Evolutionary conservation across 64 coral and sea anemone species (phyloP), one percentile per base, ranked within the genome.

Genomic region (Platygyra sinensis): DNA sequence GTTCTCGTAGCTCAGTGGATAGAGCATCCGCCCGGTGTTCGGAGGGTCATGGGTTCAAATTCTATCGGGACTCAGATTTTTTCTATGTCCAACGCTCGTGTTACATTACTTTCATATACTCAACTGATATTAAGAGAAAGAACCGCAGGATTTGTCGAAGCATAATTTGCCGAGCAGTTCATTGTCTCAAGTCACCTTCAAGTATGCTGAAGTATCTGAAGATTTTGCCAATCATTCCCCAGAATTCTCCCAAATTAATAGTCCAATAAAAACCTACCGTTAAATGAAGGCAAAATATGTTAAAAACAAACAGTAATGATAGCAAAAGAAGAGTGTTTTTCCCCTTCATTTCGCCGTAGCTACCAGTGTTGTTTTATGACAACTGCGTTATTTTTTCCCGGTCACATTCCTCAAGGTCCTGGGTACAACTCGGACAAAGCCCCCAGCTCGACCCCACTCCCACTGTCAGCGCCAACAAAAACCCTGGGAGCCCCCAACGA

Each of bases 281-380:
- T 28, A 71, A 71, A 85, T 85, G 81, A 71, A 85, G 81, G 27
- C 39, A 85, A 69, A 27, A 85, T n/a, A 46, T 67, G 18, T 85
- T 30, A 13, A 69, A 85, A 6, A 85, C 16, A 28, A 85, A 50
- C 32, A 85, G 62, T 7, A 71, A 0, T 27, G 24, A 36, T 1
- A 71, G 1, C 4, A 85, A 67, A 52, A 46, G 18, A 38, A 85
- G 32, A 10, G 20, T 9, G 14, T 49, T 85, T 71, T 71, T 5
- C 4, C 61, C 17, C 62, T 22, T 42, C 81, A 85, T 85, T 71
- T 61, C 22, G 2, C 52, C 17, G 60, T 65, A 38, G 15, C 15
- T 33, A 31, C 33, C 15, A 30, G 33, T 57, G 60, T 30, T 71
- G 81, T 85, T 83, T 83, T 65, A 38, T 71, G 81, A 24, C 81